Conservation (phyloP, 2,797 vertebrate species). For the Enteromius mattozi region DNA sequence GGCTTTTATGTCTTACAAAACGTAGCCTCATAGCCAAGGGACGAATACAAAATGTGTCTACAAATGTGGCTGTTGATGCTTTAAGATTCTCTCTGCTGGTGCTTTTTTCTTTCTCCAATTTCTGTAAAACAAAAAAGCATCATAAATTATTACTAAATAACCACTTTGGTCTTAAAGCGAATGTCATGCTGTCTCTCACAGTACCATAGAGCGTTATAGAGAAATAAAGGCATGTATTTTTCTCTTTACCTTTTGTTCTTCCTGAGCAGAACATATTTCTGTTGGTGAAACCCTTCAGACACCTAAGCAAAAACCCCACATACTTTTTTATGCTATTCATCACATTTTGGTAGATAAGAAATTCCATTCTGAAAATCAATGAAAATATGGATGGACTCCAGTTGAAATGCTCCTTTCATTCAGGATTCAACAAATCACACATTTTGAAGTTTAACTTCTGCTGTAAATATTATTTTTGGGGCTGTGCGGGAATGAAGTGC, state of each 20-base stretch:
- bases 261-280: background rate
- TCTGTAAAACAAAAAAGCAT: conserved; percentile 19
- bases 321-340: background rate
- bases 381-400: background rate
- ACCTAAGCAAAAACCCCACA: conserved; percentile 6
- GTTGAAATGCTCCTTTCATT: background rate
- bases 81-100: conserved; percentile 20
- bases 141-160: conserved; percentile 44
- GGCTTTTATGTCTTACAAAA: conserved; percentile 25
- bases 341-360: conserved; percentile 1
- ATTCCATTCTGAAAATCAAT: conserved; percentile 10
- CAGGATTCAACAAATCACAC: background rate
- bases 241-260: conserved; percentile 17
- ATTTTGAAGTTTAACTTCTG: background rate
- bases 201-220: background rate
- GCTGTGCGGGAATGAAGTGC: background rate
- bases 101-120: background rate
- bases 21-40: conserved; percentile 14
- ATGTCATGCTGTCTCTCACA: conserved; percentile 3
- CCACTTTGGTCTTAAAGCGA: conserved; percentile 17
- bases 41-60: conserved; percentile 1
- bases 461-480: background rate
- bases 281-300: background rate
- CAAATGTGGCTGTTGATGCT: conserved; percentile 27
- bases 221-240: background rate